Percentiles rank a stretch among this genome's conserved stretches.
phyloP scores from a whole-genome alignment of 2,888 invertebrate species.

The Epinotia ramella region DNA sequence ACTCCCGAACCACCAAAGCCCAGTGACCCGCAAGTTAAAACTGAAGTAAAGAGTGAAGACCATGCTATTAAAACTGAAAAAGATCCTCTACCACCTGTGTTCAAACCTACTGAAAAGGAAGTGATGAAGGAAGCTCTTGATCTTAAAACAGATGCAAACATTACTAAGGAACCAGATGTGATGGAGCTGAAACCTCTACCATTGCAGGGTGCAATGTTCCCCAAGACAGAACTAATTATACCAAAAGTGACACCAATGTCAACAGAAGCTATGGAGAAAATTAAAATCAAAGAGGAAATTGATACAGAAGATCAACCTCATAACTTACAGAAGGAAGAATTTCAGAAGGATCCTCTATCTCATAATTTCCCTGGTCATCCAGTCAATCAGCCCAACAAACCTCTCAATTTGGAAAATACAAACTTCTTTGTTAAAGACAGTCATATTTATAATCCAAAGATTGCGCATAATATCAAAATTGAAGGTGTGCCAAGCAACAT shows the following conservation, averaged over 20 bases:
- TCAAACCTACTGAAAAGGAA: conserved; percentile 73
- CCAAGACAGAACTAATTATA: conserved; percentile 87
- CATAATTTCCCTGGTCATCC: conserved; percentile 76
- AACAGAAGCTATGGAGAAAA: conserved; percentile 78
- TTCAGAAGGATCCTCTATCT: conserved; percentile 77
- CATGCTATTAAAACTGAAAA: conserved; percentile 72
- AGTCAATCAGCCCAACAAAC: conserved; percentile 71
- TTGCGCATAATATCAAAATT: conserved; percentile 76
- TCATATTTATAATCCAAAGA: conserved; percentile 78
- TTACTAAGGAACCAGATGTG: conserved; percentile 65
- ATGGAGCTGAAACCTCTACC: conserved; percentile 66
- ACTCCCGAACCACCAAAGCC: conserved; percentile 65
- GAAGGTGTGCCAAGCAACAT: conserved; percentile 76
- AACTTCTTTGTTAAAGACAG: conserved; percentile 80
- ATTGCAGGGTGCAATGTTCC: conserved; percentile 67
- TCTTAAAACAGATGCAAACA: conserved; percentile 72
- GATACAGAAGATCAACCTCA: conserved; percentile 76
- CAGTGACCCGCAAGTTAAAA: conserved; percentile 70
- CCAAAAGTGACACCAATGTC: conserved; percentile 86
- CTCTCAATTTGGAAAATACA: conserved; percentile 78
- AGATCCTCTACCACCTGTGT: conserved; percentile 68
- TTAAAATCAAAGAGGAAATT: conserved; percentile 83
- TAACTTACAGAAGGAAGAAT: conserved; percentile 79
- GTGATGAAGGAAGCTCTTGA: conserved; percentile 70
- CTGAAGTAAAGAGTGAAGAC: conserved; percentile 65